Evolutionary conservation across 2,113 vertebrate genomes (phyloP).

Genomic region (Oreochromis tanganicae): DNA sequence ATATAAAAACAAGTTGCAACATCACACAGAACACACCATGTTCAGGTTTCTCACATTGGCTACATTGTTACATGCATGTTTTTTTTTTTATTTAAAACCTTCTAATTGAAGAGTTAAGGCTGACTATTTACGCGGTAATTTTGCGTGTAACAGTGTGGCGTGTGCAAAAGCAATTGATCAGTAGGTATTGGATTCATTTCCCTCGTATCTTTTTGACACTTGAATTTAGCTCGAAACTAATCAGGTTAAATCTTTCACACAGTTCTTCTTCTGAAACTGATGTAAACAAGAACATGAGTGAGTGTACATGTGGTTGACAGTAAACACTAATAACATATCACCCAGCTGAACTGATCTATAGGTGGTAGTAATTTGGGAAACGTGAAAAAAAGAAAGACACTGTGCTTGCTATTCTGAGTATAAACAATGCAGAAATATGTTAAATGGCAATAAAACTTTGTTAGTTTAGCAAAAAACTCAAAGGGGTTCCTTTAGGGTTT

Average conservation of each 20-base stretch:
- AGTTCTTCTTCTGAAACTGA: not conserved
- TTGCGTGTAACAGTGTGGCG: not conserved
- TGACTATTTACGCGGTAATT: accelerated
- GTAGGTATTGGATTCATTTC: not conserved
- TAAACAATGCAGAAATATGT: not conserved
- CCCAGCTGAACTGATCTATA: not conserved
- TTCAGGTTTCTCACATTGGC: not conserved
- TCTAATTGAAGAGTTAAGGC: not conserved
- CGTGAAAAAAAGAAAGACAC: not conserved
- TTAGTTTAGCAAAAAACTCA: not conserved
- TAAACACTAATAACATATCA: not conserved
- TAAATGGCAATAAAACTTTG: not conserved
- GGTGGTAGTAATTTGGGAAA: not conserved
- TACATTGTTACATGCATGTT: not conserved
- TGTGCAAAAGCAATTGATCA: not conserved
- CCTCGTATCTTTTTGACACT: not conserved
- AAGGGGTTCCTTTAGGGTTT: not conserved
- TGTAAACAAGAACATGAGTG: not conserved
- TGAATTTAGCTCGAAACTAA: not conserved
- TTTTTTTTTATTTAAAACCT: not conserved
- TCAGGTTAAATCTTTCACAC: not conserved
- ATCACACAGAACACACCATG: not conserved
- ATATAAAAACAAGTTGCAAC: not conserved
- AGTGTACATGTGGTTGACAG: not conserved
- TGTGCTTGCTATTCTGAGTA: not conserved